These are phyloP conservation scores for Micromesistius poutassou DNA, from an alignment of 2,797 vertebrate genomes.

Conservation along the genomic window DNA sequence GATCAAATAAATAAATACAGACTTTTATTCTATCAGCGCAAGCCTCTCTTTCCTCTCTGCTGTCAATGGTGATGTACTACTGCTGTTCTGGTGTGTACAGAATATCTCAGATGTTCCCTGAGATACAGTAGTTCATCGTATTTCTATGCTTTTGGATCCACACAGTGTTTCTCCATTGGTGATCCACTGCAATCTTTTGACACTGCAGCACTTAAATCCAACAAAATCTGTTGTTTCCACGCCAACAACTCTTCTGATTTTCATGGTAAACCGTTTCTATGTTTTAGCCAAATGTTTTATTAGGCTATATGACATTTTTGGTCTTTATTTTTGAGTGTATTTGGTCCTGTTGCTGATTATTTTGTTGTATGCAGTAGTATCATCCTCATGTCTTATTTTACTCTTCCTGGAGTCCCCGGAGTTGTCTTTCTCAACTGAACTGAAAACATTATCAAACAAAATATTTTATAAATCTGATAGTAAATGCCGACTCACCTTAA, in stretches of 20 bases:
- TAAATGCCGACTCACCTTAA: background rate
- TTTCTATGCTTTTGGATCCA: background rate
- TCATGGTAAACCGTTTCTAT: background rate
- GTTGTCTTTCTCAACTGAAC: background rate
- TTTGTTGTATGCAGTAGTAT: background rate
- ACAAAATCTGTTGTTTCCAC: background rate
- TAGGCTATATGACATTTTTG: background rate
- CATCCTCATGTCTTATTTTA: background rate
- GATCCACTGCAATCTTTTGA: background rate
- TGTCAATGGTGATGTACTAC: background rate
- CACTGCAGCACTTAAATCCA: background rate
- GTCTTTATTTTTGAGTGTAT: no score
- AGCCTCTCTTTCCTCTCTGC: slow-evolving; percentile 44
- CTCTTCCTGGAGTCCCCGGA: background rate
- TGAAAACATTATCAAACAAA: background rate
- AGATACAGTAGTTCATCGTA: background rate
- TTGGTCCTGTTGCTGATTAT: background rate
- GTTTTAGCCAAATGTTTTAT: background rate
- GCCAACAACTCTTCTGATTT: background rate
- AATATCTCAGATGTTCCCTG: background rate
- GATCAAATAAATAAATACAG: slow-evolving; percentile 79
- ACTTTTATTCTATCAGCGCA: slow-evolving; percentile 82
- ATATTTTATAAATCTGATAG: background rate
- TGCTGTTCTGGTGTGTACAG: background rate
- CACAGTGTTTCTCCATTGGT: background rate